phyloP scores from a whole-genome alignment of 1,140 invertebrate species.

The Drosophila malerkotliana region DNA sequence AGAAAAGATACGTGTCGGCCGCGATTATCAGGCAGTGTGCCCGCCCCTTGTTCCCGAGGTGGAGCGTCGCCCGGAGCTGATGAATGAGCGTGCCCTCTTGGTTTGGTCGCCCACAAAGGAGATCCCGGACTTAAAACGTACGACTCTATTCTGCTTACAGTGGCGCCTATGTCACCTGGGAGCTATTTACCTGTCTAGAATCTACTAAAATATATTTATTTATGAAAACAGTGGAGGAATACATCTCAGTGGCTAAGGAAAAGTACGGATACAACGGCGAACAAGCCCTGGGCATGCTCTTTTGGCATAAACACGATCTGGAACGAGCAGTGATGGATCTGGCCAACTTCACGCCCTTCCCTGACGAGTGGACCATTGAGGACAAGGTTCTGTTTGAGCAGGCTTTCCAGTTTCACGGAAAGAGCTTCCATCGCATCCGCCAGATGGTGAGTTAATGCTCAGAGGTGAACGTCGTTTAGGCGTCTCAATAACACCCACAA shows the following conservation, averaged over 20 bases:
- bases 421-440: slow-evolving; percentile 98
- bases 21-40: slow-evolving; percentile 96
- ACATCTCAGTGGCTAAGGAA: slow-evolving; percentile 97
- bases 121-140: slow-evolving; percentile 94
- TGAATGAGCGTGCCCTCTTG: slow-evolving; percentile 93
- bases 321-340: slow-evolving; percentile 96
- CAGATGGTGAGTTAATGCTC: slow-evolving; percentile 93
- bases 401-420: slow-evolving; percentile 99
- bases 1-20: slow-evolving; percentile 96
- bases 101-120: slow-evolving; percentile 97
- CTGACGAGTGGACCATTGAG: slow-evolving; percentile 99
- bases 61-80: slow-evolving; percentile 86
- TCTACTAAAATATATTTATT: not conserved
- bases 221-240: slow-evolving; percentile 92
- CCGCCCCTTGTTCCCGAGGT: slow-evolving; percentile 89
- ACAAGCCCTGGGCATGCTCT: slow-evolving; percentile 98
- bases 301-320: slow-evolving; percentile 99
- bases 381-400: slow-evolving; percentile 99
- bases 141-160: slow-evolving; percentile 64
- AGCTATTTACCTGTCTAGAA: not conserved
- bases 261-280: slow-evolving; percentile 99
- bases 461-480: no score
- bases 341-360: slow-evolving; percentile 98
- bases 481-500: slow-evolving; percentile 38
- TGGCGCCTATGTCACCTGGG: no score